phyloP scores from a whole-genome alignment of 2,888 invertebrate species.

The Frankliniella fusca region DNA sequence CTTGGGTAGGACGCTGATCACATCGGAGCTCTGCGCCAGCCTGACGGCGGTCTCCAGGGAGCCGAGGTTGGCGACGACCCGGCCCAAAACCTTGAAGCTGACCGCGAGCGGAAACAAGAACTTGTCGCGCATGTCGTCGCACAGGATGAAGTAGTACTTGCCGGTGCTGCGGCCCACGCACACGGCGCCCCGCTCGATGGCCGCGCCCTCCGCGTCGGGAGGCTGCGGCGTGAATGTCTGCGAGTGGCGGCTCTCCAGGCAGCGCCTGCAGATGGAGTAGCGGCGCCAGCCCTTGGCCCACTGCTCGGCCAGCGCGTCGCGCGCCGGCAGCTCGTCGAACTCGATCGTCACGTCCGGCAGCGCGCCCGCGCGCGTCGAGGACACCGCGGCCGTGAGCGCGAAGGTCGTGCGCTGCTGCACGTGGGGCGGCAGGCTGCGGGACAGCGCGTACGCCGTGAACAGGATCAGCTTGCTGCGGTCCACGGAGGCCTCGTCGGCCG shows the following conservation, averaged over 20 bases:
- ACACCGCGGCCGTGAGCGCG: background rate
- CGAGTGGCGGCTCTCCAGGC: constrained; percentile 4
- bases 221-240: background rate
- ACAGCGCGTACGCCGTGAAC: background rate
- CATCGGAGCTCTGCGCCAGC: background rate
- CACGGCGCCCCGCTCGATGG: background rate
- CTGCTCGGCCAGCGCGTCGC: background rate
- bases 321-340: background rate
- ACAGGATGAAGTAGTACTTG: constrained; percentile 13
- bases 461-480: background rate
- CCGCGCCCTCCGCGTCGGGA: background rate
- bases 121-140: background rate
- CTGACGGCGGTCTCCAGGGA: background rate
- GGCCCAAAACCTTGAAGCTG: constrained; percentile 4
- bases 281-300: background rate
- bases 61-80: background rate
- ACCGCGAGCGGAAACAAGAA: background rate
- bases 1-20: too few relatives aligned
- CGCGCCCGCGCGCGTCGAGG: background rate
- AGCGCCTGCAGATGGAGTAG: background rate
- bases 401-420: background rate
- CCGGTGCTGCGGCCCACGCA: background rate
- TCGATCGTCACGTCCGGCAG: background rate
- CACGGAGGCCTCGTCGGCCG: background rate
- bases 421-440: background rate